Evolutionary conservation across 2,888 invertebrate species (phyloP), one percentile per base, ranked within the genome.

Genomic region (Cheilosia vulpina): DNA sequence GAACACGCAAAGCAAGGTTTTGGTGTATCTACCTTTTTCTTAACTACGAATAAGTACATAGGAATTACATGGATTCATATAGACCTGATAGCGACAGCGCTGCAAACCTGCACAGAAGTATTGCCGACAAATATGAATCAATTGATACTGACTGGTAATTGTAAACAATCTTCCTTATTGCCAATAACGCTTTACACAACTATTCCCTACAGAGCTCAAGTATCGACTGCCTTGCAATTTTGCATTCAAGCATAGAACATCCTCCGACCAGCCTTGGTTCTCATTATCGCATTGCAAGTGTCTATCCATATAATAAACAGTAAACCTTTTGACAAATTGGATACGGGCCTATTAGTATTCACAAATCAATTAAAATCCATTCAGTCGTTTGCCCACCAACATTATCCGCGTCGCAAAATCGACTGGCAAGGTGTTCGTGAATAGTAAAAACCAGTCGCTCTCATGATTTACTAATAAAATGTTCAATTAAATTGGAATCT

Each of bases 401-500:
- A 5, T 24, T 41, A 21, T 2, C 21, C 38, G 27, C 11, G 4
- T n/a, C 5, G 31, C 63, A 17, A n/a, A 55, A 43, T 55, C 55
- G 19, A 13, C 52, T 24, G n/a, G 19, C 63, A 65, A 34, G 63
- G 50, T 53, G 63, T 53, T 66, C 24, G 41, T 41, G n/a, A 38
- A 55, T 55, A 68, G 41, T 52, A 34, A n/a, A 9, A 9, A 34
- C 58, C 38, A 52, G 13, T 41, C 38, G 43, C 21, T 55, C 21
- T 55, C 55, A 73, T 63, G 55, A 73, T 73, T 63, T 43, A 53
- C 63, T 47, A 73, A 73, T 63, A 55, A 63, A 73, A 55, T 27
- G 53, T 73, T 63, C 63, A 34, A 73, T 55, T 47, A 34, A 73
- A 73, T 73, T 63, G 62, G 38, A 43, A 62, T 21, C 62, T 53